Percentiles rank a stretch among this genome's conserved stretches.
Evolutionary conservation across 2,888 invertebrate genomes (phyloP).

Genomic region (Aphodius sticticus): DNA sequence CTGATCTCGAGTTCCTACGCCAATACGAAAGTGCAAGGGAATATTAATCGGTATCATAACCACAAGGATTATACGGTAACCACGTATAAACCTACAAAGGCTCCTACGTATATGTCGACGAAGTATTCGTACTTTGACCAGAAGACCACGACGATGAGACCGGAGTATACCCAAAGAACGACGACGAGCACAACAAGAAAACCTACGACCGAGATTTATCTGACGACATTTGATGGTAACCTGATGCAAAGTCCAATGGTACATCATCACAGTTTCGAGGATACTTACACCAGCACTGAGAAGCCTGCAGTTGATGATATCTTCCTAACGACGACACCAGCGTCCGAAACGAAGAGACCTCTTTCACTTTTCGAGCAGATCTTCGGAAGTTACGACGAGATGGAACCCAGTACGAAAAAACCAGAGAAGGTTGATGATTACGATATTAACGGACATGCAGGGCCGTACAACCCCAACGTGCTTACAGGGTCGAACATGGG

Average conservation of each 20-base stretch:
- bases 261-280: conserved; percentile 55
- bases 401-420: conserved; percentile 49
- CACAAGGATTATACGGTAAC: conserved; percentile 57
- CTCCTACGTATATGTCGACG: conserved; percentile 55
- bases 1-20: conserved; percentile 77
- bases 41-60: conserved; percentile 65
- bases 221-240: conserved; percentile 50
- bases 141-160: conserved; percentile 36
- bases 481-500: conserved; percentile 50
- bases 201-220: conserved; percentile 44
- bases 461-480: conserved; percentile 44
- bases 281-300: conserved; percentile 46
- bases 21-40: conserved; percentile 75
- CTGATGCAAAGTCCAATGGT: conserved; percentile 54
- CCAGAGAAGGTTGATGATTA: conserved; percentile 30
- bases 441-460: conserved; percentile 44
- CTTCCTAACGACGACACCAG: conserved; percentile 48
- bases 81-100: conserved; percentile 55
- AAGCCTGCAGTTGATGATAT: conserved; percentile 45
- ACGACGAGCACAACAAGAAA: conserved; percentile 48
- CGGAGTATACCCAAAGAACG: conserved; percentile 44
- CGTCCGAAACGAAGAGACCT: conserved; percentile 55
- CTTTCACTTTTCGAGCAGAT: conserved; percentile 59
- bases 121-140: conserved; percentile 48
- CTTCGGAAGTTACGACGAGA: conserved; percentile 57